Evolutionary conservation across 2,113 vertebrate genomes (phyloP).

Genomic region (Sander vitreus): DNA sequence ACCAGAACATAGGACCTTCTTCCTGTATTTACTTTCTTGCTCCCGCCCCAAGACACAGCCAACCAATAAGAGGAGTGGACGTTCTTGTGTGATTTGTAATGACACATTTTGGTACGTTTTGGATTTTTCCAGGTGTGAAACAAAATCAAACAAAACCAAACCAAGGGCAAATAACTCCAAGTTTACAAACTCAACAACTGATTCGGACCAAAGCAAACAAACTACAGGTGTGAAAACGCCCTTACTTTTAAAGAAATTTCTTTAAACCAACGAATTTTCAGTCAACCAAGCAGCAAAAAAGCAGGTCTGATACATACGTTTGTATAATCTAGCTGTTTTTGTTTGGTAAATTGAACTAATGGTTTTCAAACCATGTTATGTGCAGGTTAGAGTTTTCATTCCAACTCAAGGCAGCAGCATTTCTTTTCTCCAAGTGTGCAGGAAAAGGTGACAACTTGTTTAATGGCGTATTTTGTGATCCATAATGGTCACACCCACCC

Average conservation of each 20-base stretch:
- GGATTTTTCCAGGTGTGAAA: too few relatives aligned
- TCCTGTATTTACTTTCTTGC: too few relatives aligned
- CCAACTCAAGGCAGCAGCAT: not conserved
- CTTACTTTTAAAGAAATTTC: not conserved
- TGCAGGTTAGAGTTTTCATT: not conserved
- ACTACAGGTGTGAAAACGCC: too few relatives aligned
- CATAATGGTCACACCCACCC: slow-evolving; percentile 5
- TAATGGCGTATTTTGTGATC: not conserved
- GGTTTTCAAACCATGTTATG: not conserved
- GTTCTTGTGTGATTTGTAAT: too few relatives aligned
- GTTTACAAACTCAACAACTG: too few relatives aligned
- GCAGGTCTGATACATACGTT: not conserved
- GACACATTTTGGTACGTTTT: too few relatives aligned
- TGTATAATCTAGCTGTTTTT: not conserved
- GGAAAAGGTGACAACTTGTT: not conserved
- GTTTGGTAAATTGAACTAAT: not conserved
- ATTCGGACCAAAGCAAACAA: too few relatives aligned
- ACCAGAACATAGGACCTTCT: too few relatives aligned
- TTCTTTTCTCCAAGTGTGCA: not conserved
- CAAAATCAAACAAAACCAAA: too few relatives aligned
- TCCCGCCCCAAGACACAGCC: too few relatives aligned
- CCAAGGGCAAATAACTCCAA: too few relatives aligned
- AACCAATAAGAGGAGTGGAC: too few relatives aligned
- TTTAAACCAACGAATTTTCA: not conserved
- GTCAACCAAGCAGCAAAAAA: not conserved